phyloP scores from a whole-genome alignment of 1,140 invertebrate species.

The Cyrtorhinus lividipennis region DNA sequence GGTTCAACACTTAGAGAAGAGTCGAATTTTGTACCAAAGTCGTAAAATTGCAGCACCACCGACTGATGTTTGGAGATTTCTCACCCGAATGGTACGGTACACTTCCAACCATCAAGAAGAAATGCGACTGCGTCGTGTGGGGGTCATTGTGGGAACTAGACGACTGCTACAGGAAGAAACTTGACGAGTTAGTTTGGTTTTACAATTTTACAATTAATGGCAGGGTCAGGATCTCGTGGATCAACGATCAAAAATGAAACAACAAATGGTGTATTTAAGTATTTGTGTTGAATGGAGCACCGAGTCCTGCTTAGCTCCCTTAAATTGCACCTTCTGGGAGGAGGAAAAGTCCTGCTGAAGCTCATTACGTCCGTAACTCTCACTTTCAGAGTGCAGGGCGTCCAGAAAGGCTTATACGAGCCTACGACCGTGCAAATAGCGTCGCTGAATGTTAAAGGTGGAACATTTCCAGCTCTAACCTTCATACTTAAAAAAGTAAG shows the following conservation, averaged over 20 bases:
- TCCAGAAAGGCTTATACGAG: slow-evolving; percentile 7
- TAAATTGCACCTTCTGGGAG: too few species aligned
- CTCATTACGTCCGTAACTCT: neutral
- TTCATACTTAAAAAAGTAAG: slow-evolving; percentile 13
- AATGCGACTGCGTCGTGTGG: slow-evolving; percentile 16
- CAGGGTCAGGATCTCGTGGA: neutral
- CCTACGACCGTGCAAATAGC: slow-evolving; percentile 7
- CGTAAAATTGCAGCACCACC: slow-evolving; percentile 4
- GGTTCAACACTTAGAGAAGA: too few species aligned
- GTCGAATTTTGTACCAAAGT: too few species aligned
- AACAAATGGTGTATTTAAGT: too few species aligned
- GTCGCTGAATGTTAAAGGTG: neutral
- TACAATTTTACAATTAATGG: neutral
- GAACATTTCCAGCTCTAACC: slow-evolving; percentile 13
- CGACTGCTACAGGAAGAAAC: slow-evolving; percentile 8
- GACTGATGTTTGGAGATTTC: slow-evolving; percentile 9
- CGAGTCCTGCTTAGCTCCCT: too few species aligned
- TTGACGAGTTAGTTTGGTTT: slow-evolving; percentile 18
- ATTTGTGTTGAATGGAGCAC: neutral
- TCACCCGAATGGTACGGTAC: slow-evolving; percentile 3
- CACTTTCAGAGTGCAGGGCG: slow-evolving; percentile 12
- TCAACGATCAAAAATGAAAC: neutral
- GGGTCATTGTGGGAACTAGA: slow-evolving; percentile 18
- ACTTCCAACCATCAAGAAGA: neutral
- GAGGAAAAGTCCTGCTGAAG: too few species aligned